Conservation (phyloP, 2,888 invertebrate species). For the Cephalotes varians region DNA sequence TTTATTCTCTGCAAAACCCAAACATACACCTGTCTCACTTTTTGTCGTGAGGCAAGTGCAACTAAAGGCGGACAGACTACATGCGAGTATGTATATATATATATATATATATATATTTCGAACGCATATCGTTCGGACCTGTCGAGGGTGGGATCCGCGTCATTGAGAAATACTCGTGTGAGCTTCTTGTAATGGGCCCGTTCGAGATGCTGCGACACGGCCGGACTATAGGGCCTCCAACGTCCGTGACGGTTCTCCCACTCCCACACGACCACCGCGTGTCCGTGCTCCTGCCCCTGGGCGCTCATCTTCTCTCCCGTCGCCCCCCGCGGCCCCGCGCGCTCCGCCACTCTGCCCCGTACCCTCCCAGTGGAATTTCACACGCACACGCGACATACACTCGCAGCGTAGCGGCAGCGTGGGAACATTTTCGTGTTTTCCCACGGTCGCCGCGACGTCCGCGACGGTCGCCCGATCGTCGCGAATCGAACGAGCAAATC, state of each 20-base stretch:
- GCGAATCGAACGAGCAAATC: too few relatives aligned
- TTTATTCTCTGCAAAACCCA: not conserved
- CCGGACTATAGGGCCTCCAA: slow-evolving; percentile 95
- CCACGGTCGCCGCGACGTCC: slow-evolving; percentile 68
- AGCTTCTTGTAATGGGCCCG: slow-evolving; percentile 94
- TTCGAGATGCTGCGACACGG: slow-evolving; percentile 94
- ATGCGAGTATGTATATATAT: not conserved
- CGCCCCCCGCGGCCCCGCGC: slow-evolving; percentile 32
- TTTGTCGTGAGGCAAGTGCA: not conserved
- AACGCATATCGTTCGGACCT: slow-evolving; percentile 83
- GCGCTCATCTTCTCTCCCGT: slow-evolving; percentile 79
- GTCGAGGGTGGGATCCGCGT: slow-evolving; percentile 93
- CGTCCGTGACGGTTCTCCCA: slow-evolving; percentile 90
- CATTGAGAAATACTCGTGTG: slow-evolving; percentile 93
- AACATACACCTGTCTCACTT: slow-evolving; percentile 43
- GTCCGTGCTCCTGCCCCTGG: slow-evolving; percentile 88
- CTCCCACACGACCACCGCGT: slow-evolving; percentile 94
- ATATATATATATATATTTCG: too few relatives aligned
- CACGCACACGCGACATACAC: slow-evolving; percentile 76
- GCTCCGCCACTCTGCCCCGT: not conserved
- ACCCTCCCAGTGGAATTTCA: slow-evolving; percentile 73
- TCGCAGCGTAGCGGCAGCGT: slow-evolving; percentile 76
- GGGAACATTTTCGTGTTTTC: slow-evolving; percentile 83
- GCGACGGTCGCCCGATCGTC: not conserved
- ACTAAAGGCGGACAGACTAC: not conserved